phyloP scores from a whole-genome alignment of 2,797 vertebrate genomes.

The Ambastaia sidthimunki region DNA sequence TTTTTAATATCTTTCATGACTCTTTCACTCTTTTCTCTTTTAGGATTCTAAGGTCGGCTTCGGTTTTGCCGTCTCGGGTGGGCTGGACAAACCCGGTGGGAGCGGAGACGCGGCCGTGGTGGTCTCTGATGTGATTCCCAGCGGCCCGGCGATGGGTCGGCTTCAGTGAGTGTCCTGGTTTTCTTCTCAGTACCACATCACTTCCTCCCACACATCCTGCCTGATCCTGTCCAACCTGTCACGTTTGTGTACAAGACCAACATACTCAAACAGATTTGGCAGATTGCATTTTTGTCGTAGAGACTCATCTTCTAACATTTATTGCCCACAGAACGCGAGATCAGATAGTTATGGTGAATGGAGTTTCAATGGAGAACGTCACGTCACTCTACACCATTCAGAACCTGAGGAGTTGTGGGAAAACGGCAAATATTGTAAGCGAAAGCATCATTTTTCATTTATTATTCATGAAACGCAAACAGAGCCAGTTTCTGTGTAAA shows the following conservation, averaged over 20 bases:
- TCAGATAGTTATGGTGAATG: slow-evolving; percentile 95
- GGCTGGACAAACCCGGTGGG: slow-evolving; percentile 81
- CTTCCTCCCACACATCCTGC: slow-evolving; percentile 30
- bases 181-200: not conserved
- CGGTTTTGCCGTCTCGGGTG: slow-evolving; percentile 91
- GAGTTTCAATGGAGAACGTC: slow-evolving; percentile 88
- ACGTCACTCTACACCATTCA: slow-evolving; percentile 88
- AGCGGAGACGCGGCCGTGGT: slow-evolving; percentile 81
- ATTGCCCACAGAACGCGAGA: slow-evolving; percentile 83
- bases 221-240: slow-evolving; percentile 57
- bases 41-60: slow-evolving; percentile 93
- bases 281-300: slow-evolving; percentile 26
- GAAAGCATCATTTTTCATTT: not conserved
- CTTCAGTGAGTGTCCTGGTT: slow-evolving; percentile 84
- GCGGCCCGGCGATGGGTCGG: slow-evolving; percentile 86
- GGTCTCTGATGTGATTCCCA: slow-evolving; percentile 88
- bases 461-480: not conserved
- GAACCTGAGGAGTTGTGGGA: slow-evolving; percentile 86
- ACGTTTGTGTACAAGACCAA: slow-evolving; percentile 41
- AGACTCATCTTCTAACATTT: slow-evolving; percentile 27
- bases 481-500: not conserved
- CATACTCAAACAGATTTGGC: slow-evolving; percentile 16
- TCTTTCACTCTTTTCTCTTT: not conserved
- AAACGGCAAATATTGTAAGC: slow-evolving; percentile 87
- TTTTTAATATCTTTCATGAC: not conserved